phyloP scores from a whole-genome alignment of 2,888 invertebrate species.

The Dichetophora obliterata region DNA sequence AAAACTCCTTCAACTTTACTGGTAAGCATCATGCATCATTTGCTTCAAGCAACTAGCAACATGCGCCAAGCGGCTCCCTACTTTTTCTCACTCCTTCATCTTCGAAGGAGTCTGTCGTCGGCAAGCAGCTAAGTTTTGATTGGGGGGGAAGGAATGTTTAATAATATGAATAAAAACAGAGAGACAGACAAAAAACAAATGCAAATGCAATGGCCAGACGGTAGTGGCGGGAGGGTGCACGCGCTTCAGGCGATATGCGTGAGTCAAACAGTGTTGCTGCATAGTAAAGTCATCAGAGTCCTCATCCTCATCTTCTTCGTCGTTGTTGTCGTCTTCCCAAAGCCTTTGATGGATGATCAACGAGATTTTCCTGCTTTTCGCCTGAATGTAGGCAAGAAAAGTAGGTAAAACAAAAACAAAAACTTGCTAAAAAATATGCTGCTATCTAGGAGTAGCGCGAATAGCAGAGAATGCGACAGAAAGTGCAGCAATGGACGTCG shows the following conservation, averaged over 20 bases:
- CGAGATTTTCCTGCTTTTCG: background rate
- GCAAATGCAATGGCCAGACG: background rate
- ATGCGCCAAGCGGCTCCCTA: background rate
- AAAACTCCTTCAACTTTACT: background rate
- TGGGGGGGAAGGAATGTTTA: conserved; percentile 4
- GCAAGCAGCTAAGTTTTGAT: background rate
- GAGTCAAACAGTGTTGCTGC: background rate
- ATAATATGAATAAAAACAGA: conserved; percentile 27
- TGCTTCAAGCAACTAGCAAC: conserved; percentile 1
- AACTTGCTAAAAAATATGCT: too few species aligned
- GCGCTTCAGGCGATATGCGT: background rate
- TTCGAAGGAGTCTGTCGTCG: background rate
- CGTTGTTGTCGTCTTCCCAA: background rate
- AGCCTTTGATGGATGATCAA: conserved; percentile 6
- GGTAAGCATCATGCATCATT: conserved; percentile 11
- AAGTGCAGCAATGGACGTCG: background rate
- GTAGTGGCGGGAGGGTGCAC: background rate
- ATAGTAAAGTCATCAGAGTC: conserved; percentile 36
- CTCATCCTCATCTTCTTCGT: conserved; percentile 40
- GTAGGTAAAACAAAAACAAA: background rate
- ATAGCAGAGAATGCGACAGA: background rate
- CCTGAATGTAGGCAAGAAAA: background rate
- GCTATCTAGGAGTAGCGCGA: background rate
- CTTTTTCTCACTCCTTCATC: background rate
- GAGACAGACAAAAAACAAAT: background rate